Conservation (phyloP, 2,113 vertebrate genomes). For the Clarias magur region DNA sequence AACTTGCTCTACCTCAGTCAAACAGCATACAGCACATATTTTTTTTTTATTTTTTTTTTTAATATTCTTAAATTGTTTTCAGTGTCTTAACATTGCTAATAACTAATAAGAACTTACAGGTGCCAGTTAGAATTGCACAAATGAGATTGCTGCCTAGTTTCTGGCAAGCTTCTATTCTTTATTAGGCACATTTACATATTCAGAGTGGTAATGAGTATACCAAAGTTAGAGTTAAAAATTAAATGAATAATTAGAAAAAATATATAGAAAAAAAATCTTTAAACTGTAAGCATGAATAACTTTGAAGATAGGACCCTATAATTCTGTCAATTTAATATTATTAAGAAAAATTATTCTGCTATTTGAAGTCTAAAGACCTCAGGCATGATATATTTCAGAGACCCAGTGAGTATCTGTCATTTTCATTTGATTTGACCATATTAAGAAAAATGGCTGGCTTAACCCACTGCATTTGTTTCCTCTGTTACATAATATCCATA, state of each 20-base stretch:
- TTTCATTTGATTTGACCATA: slow-evolving; percentile 11
- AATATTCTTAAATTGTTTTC: too few relatives aligned
- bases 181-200: not conserved
- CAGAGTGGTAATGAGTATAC: not conserved
- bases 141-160: not conserved
- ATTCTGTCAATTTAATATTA: not conserved
- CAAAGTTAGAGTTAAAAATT: not conserved
- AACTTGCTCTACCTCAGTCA: too few relatives aligned
- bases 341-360: not conserved
- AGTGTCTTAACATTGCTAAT: not conserved
- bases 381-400: not conserved
- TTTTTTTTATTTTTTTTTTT: too few relatives aligned
- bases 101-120: not conserved
- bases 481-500: not conserved
- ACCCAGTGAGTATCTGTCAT: not conserved
- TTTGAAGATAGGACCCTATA: not conserved
- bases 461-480: not conserved
- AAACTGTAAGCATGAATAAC: not conserved
- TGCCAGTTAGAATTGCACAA: not conserved
- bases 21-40: too few relatives aligned
- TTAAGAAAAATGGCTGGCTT: slow-evolving; percentile 21
- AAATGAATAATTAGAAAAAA: too few relatives aligned
- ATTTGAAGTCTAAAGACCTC: not conserved
- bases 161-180: not conserved
- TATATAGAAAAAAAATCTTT: too few relatives aligned